Conservation (phyloP, 1,140 invertebrate species). For the Papilio aristodemus region DNA sequence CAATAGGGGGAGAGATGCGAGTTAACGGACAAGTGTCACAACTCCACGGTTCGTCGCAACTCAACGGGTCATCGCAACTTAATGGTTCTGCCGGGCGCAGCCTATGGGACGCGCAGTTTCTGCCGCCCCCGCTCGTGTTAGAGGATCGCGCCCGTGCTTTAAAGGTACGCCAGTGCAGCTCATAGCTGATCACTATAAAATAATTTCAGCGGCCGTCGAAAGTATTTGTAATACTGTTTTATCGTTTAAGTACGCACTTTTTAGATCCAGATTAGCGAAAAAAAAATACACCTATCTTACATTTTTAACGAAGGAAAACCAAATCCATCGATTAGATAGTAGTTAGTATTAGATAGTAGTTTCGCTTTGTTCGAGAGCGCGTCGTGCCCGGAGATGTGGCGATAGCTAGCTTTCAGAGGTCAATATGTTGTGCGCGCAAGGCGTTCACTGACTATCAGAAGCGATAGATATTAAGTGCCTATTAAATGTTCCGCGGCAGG, state of each 20-base stretch:
- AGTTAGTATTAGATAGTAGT: slow-evolving; percentile 8
- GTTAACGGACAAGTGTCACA: slow-evolving; percentile 43
- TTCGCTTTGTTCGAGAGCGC: neutral
- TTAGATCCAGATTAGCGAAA: neutral
- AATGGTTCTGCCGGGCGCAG: slow-evolving; percentile 24
- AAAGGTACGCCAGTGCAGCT: slow-evolving; percentile 46
- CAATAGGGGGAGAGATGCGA: slow-evolving; percentile 32
- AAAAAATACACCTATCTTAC: neutral
- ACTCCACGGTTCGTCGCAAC: slow-evolving; percentile 19
- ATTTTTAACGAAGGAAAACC: neutral
- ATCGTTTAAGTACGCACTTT: slow-evolving; percentile 8
- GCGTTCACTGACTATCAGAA: neutral
- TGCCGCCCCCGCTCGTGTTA: slow-evolving; percentile 55
- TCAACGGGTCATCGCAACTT: slow-evolving; percentile 31
- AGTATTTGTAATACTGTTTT: neutral
- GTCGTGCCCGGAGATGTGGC: neutral
- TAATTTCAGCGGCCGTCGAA: neutral
- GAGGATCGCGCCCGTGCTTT: slow-evolving; percentile 55
- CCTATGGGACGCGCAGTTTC: slow-evolving; percentile 59
- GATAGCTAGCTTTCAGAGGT: slow-evolving; percentile 13
- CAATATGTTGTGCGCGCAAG: neutral
- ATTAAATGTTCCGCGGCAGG: too few species aligned
- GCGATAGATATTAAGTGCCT: neutral
- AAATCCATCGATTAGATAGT: slow-evolving; percentile 6
- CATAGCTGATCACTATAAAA: neutral